A percentile compares a stretch with the other conserved stretches of the same genome.
Evolutionary conservation across 30 jellyfish, hydroid and myxozoan species (phyloP).

Genomic region (Morbakka virulenta): DNA sequence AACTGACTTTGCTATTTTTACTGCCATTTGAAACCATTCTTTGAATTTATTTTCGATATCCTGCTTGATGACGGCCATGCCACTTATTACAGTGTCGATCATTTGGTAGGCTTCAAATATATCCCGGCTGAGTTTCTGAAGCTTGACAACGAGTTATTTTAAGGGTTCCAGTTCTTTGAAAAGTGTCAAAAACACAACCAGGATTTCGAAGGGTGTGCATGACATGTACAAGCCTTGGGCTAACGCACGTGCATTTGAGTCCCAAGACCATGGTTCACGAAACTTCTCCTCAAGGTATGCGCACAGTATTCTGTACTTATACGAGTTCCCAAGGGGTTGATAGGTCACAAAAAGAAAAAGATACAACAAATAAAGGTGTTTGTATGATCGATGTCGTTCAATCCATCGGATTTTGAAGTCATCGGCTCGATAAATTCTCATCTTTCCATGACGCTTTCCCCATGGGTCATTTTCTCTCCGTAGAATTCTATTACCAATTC

Average conservation of each 20-base stretch:
- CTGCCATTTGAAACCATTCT: too few relatives aligned
- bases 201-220: slow-evolving; percentile 34
- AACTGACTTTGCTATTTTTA: too few relatives aligned
- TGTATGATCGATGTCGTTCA: slow-evolving; percentile 47
- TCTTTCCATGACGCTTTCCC: slow-evolving; percentile 17
- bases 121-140: too few relatives aligned
- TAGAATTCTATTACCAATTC: not conserved
- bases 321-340: slow-evolving; percentile 34
- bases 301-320: slow-evolving; percentile 12
- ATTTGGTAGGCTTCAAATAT: too few relatives aligned
- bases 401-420: slow-evolving; percentile 40
- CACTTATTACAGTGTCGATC: slow-evolving; percentile 20
- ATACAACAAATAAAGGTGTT: not conserved
- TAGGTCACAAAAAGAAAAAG: slow-evolving; percentile 27
- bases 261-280: slow-evolving; percentile 44
- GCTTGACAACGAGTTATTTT: too few relatives aligned
- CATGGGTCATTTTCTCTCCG: slow-evolving; percentile 36
- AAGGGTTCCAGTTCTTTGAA: slow-evolving; percentile 36
- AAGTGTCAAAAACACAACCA: slow-evolving; percentile 39
- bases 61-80: slow-evolving; percentile 19
- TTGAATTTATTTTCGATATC: slow-evolving; percentile 12
- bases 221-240: slow-evolving; percentile 35
- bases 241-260: slow-evolving; percentile 34
- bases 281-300: slow-evolving; percentile 3
- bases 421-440: slow-evolving; percentile 13